Evolutionary conservation across 2,113 vertebrate species (phyloP), one percentile per base, ranked within the genome.

Genomic region (Polypterus senegalus): DNA sequence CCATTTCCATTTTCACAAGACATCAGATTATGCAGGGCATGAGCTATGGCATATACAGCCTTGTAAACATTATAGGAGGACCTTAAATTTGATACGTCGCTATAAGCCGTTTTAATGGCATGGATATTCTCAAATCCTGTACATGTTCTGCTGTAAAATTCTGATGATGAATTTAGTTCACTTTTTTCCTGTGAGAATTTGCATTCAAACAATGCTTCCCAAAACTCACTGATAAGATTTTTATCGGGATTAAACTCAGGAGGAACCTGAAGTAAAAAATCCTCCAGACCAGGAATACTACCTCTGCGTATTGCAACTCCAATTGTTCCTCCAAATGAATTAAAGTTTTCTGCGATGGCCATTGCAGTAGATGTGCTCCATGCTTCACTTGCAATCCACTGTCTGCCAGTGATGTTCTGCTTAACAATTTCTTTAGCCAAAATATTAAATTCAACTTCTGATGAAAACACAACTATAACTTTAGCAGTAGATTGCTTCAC

Each of bases 371-470:
- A 69, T 52, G 74, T 69, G 58, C 78, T 67, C 83, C 82, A 85
- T 5, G 78, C 77, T 68, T 84, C 83, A 64, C 78, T 83, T 45
- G 78, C 78, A 10, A 84, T 79, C 84, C 84, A 86, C 66, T 84
- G 82, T 10, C 70, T 69, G 7, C 73, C 76, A 46, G 71, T 81
- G 4, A 84, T 63, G 58, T 82, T 80, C 52, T 79, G 75, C 8
- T 10, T 59, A 2, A 73, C 60, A n/a, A 81, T 65, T 72, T 81
- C 52, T 27, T 77, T 62, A 9, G 55, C 52, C 46, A 65, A 47
- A 47, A 54, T 46, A 4, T 10, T 46, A 47, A 65, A 59, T 46
- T 65, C 57, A 8, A 44, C 46, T 11, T 48, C 46, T 10, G 27
- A 9, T 6, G 58, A 43, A 55, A 65, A 65, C 5, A 58, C 63